Evolutionary conservation across 1,140 invertebrate species (phyloP), one percentile per base, ranked within the genome.

Genomic region (Cecropterus lyciades): DNA sequence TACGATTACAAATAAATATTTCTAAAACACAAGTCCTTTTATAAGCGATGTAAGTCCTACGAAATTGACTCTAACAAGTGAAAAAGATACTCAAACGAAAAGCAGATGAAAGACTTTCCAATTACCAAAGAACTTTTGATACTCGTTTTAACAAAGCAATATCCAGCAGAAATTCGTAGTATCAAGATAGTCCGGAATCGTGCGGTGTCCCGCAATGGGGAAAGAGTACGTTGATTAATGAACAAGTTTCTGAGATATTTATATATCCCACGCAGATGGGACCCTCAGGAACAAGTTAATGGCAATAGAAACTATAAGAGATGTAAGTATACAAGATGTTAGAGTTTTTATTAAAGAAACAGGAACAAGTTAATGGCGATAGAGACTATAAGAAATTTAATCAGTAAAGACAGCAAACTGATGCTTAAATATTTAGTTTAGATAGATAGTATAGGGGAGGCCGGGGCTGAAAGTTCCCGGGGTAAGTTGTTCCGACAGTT

Each of bases 171-270:
- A 66, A 72, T 56, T 72, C 70, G 57, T 67, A 64, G 55, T 56
- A 65, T 46, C 51, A 65, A 59, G 63, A 69, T 72, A 45, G 63
- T 64, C 60, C 55, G 53, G 57, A 33, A 62, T 55, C 64, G 56
- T 62, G 52, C 48, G 67, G 70, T 64, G 55, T 37, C 27, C 70
- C 70, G 51, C 70, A 66, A 65, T 53, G 70, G 37, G 42, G 48
- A 55, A 52, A 69, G 65, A 66, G 70, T 69, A 69, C 68, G 63
- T 72, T 64, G 65, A 72, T 72, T 64, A 69, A 72, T 72, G 67
- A 72, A 69, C 59, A 13, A 62, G 59, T 62, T 46, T 37, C 27
- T 14, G 33, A 37, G 57, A 62, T 62, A 62, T 62, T 48, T 60
- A 62, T 62, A 62, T 51, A 62, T 40, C 59, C 46, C 16, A 40